These are phyloP conservation scores for Sitta carolinensis DNA, from an alignment of 2,797 vertebrate genomes.

Conservation along the genomic window DNA sequence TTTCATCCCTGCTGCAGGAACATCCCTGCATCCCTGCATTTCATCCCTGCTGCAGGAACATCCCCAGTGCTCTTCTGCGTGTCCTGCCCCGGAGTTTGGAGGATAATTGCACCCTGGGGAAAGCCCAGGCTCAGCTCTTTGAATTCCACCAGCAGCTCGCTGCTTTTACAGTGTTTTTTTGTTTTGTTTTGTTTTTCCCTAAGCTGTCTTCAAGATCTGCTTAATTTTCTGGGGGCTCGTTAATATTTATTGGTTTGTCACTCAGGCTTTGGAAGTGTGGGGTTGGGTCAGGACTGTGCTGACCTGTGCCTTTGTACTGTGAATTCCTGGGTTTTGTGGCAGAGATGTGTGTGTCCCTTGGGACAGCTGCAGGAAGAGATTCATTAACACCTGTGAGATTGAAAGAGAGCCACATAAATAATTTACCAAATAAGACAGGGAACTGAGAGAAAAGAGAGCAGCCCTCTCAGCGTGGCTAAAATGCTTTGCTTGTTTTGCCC, in stretches of 20 bases:
- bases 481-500: neutral
- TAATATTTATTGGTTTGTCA: conserved; percentile 2
- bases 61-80: neutral
- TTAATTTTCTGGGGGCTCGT: neutral
- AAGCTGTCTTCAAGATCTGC: neutral
- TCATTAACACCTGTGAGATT: neutral
- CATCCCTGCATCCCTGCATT: too few relatives aligned
- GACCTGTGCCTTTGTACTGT: neutral
- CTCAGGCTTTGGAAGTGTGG: neutral
- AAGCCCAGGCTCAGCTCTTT: neutral
- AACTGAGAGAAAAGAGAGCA: neutral
- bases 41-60: too few relatives aligned
- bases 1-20: too few relatives aligned
- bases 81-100: neutral
- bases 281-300: neutral
- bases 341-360: neutral
- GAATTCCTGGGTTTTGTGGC: neutral
- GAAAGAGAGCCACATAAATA: neutral
- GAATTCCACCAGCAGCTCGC: neutral
- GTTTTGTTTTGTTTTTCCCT: neutral
- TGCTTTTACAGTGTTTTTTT: neutral
- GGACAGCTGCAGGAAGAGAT: neutral
- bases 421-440: neutral
- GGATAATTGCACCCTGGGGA: conserved; percentile 58
- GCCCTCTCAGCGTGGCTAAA: neutral